Conservation (phyloP, 2,113 vertebrate species). For the Otis tarda region DNA sequence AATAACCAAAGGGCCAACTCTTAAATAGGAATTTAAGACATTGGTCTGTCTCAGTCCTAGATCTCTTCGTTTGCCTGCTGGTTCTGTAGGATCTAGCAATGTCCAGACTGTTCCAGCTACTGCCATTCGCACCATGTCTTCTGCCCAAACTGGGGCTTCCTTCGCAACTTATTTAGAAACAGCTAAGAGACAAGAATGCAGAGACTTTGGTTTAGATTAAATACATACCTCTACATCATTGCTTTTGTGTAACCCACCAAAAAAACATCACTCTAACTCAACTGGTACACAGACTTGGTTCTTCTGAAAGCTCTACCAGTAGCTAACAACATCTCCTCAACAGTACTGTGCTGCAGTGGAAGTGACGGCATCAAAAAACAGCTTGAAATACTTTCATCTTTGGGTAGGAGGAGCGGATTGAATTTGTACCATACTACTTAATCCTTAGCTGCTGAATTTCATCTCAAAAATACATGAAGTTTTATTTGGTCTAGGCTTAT, state of each 20-base stretch:
- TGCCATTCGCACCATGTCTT: not conserved
- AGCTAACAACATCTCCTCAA: not conserved
- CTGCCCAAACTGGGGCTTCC: not conserved
- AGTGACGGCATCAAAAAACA: not conserved
- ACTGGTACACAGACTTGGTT: not conserved
- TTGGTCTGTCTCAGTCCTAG: not conserved
- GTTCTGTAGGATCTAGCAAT: not conserved
- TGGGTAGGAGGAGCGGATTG: not conserved
- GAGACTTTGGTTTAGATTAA: not conserved
- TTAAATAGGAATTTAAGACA: not conserved
- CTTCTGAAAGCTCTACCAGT: not conserved
- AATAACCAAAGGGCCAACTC: not conserved
- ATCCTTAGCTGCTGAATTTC: not conserved
- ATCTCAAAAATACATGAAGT: not conserved
- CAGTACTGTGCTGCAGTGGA: not conserved
- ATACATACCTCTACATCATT: not conserved
- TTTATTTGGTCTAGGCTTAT: slow-evolving; percentile 21
- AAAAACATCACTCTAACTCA: not conserved
- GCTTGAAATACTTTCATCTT: not conserved
- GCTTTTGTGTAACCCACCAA: not conserved
- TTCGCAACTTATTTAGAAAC: not conserved
- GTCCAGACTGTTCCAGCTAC: not conserved
- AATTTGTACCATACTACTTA: not conserved
- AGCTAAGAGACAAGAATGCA: not conserved
- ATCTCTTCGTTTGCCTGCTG: not conserved